These are phyloP conservation scores for Daubentonia madagascariensis DNA, from an alignment of 2,113 vertebrate species.

Conservation along the genomic window DNA sequence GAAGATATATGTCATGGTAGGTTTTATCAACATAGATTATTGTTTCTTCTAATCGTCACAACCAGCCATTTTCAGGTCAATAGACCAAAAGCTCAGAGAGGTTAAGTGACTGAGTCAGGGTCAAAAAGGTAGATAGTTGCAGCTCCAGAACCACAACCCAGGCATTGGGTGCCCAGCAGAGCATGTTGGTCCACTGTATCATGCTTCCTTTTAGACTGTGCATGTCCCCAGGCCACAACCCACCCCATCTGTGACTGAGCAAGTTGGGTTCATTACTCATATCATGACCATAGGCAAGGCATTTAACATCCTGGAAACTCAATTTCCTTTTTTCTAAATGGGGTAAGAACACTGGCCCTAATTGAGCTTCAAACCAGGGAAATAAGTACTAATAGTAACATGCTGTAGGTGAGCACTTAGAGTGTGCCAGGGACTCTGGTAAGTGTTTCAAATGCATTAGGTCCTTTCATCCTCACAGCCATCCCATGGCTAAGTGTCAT, in stretches of 20 bases:
- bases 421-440: not conserved
- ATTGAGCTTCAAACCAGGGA: not conserved
- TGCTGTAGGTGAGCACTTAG: rapidly evolving
- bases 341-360: rapidly evolving
- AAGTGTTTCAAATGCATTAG: not conserved
- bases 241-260: not conserved
- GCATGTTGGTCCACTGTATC: rapidly evolving
- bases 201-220: not conserved
- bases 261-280: not conserved
- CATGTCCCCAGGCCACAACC: not conserved
- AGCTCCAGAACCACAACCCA: not conserved
- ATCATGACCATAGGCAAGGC: not conserved
- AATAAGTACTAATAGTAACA: not conserved
- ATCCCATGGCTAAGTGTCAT: not conserved
- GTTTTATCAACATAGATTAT: not conserved
- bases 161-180: not conserved
- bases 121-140: too few relatives aligned
- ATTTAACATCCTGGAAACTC: not conserved
- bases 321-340: not conserved
- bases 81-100: not conserved
- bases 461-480: not conserved
- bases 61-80: not conserved
- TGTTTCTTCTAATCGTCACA: not conserved
- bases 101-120: not conserved
- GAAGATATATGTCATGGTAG: not conserved